phyloP scores from a whole-genome alignment of 2,888 invertebrate species.

The Noctua janthina region DNA sequence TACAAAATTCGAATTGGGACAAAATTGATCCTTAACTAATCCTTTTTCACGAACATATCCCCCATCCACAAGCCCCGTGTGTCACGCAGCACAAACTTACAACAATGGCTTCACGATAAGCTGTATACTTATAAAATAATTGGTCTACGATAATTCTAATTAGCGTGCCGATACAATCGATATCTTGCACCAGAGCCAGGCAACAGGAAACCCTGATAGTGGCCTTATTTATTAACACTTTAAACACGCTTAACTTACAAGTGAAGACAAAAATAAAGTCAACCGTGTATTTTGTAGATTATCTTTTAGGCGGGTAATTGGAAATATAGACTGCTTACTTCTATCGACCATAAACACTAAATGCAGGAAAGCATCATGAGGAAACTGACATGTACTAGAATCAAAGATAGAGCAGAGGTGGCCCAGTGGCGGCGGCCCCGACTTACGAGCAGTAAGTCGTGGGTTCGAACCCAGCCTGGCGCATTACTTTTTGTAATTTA shows the following conservation, averaged over 20 bases:
- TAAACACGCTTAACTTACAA: slow-evolving; percentile 39
- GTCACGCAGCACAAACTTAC: slow-evolving; percentile 71
- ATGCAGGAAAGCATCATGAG: not conserved
- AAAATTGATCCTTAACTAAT: not conserved
- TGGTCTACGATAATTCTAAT: slow-evolving; percentile 88
- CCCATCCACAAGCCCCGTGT: slow-evolving; percentile 66
- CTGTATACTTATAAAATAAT: slow-evolving; percentile 86
- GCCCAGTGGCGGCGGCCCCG: no score
- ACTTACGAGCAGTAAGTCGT: no score
- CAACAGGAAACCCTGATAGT: slow-evolving; percentile 80
- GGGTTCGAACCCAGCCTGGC: no score
- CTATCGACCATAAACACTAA: not conserved
- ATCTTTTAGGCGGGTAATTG: not conserved
- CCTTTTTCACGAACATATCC: slow-evolving; percentile 16
- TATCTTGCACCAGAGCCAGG: slow-evolving; percentile 78
- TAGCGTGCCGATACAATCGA: slow-evolving; percentile 84
- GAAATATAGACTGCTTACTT: not conserved
- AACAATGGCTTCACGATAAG: slow-evolving; percentile 86
- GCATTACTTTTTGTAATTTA: no score
- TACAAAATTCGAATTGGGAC: not conserved
- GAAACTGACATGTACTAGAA: not conserved
- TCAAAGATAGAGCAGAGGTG: not conserved
- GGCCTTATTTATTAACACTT: slow-evolving; percentile 60
- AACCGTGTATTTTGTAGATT: slow-evolving; percentile 12
- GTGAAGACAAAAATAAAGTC: slow-evolving; percentile 22